These are phyloP conservation scores for Drosophila sechellia DNA, from an alignment of 1,140 invertebrate genomes.

Conservation along the genomic window DNA sequence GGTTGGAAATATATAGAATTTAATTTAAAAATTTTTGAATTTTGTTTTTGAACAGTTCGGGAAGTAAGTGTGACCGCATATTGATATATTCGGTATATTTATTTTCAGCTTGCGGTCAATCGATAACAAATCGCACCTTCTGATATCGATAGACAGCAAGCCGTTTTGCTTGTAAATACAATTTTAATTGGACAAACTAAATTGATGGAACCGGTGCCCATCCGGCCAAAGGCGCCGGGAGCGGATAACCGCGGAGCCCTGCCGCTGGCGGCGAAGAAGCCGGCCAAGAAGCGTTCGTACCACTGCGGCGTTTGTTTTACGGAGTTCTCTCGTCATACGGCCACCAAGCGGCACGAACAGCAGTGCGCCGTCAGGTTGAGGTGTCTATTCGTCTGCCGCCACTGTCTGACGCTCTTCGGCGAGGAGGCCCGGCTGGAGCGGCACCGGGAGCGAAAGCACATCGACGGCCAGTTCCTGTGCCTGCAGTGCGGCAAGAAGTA, in stretches of 20 bases:
- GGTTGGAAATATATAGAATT: not conserved
- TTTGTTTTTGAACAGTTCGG: not conserved
- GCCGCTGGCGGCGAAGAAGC: not conserved
- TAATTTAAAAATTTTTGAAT: not conserved
- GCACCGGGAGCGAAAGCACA: slow-evolving; percentile 57
- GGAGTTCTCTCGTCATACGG: slow-evolving; percentile 34
- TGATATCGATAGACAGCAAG: not conserved
- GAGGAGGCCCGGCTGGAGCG: slow-evolving; percentile 44
- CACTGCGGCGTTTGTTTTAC: slow-evolving; percentile 48
- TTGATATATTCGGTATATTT: too few relatives aligned
- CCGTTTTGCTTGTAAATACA: not conserved
- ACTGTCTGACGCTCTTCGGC: slow-evolving; percentile 60
- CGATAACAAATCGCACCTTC: not conserved
- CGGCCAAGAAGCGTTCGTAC: slow-evolving; percentile 20
- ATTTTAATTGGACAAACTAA: too few relatives aligned
- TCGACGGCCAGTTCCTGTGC: slow-evolving; percentile 50
- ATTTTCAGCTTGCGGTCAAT: not conserved
- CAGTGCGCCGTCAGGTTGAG: slow-evolving; percentile 39
- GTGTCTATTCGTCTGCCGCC: slow-evolving; percentile 54
- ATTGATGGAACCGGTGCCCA: slow-evolving; percentile 5
- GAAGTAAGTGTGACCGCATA: too few relatives aligned
- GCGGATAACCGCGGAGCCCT: not conserved
- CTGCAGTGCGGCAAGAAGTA: slow-evolving; percentile 69
- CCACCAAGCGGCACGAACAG: slow-evolving; percentile 55
- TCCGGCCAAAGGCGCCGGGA: slow-evolving; percentile 9